Base-by-base conservation (phyloP, 2,113 vertebrate species). In the Recurvirostra avosetta region DNA sequence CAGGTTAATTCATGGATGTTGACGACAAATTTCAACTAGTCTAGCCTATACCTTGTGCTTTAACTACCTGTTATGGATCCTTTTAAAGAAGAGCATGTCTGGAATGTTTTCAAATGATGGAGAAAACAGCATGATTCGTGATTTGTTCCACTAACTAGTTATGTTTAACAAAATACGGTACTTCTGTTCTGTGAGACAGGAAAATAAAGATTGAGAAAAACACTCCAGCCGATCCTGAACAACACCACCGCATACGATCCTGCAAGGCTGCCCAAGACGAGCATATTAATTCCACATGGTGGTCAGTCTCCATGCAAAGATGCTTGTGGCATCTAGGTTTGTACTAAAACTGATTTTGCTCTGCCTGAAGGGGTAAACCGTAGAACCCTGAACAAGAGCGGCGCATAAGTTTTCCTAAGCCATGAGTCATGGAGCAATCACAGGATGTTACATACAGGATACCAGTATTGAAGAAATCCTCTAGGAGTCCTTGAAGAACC, bases 211-310 rank as follows among this genome's bases (percentile, higher is more conserved):
- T 0, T 40, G 26, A 23, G 34, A 29, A 41, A 92, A 94, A 26
- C 0, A 0, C 6, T 26, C 30, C 53, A 36, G 56, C 3, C 47
- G 30, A 34, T 75, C 26, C 52, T 65, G 20, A 49, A 14, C 9
- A 63, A 75, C 94, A 20, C 7, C 56, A 27, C 12, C 50, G 15
- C 47, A 13, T 4, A 9, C 27, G 40, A 56, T 43, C 67, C 62
- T 82, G 52, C 14, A 52, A 74, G 29, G 38, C 32, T 87, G 61
- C 10, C 27, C 6, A 45, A 30, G 55, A 53, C 5, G 41, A 50
- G 11, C 4, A 8, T 9, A 38, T 5, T 43, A 79, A 40, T 56
- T 38, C 36, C 1, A 1, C 49, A 19, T 16, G 19, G 25, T 30
- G 15, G 21, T 29, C 32, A 49, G 17, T 50, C 65, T 78, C 45